Percentiles rank a stretch among this genome's conserved stretches.
Conservation (phyloP, 23 tunicate genomes). For the Trididemnum miniatum region DNA sequence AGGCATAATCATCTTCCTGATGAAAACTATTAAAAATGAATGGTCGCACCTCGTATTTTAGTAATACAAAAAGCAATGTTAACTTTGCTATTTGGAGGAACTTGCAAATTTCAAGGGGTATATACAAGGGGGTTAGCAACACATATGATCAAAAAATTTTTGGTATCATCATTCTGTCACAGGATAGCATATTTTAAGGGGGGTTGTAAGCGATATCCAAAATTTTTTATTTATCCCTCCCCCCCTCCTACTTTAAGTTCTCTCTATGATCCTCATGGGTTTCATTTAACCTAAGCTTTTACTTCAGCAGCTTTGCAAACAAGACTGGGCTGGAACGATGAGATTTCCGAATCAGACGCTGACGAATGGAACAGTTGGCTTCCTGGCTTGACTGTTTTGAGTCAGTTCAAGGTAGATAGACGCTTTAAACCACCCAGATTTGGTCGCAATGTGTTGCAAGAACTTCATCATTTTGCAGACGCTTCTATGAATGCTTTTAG, state of each 20-base stretch:
- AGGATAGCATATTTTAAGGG: no score
- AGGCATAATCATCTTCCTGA: no score
- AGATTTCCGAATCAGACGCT: neutral
- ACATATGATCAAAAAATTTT: no score
- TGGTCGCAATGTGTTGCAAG: neutral
- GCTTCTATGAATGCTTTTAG: slow-evolving; percentile 44
- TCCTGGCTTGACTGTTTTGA: neutral
- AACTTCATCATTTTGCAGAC: slow-evolving; percentile 33
- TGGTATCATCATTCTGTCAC: no score
- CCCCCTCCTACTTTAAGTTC: neutral
- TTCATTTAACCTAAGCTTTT: slow-evolving; percentile 27
- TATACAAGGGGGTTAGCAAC: no score
- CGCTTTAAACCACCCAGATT: neutral
- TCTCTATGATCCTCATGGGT: slow-evolving; percentile 28
- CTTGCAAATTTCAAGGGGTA: no score
- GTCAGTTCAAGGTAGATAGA: neutral
- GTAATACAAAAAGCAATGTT: no score
- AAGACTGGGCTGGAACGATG: slow-evolving; percentile 21
- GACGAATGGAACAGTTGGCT: neutral
- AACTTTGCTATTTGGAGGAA: no score
- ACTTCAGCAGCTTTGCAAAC: slow-evolving; percentile 17
- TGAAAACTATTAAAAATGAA: no score
- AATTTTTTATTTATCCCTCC: neutral
- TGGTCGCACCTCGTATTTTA: no score
- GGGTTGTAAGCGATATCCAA: no score